Conservation (phyloP, 1,140 invertebrate species). For the Laupala kohalensis region DNA sequence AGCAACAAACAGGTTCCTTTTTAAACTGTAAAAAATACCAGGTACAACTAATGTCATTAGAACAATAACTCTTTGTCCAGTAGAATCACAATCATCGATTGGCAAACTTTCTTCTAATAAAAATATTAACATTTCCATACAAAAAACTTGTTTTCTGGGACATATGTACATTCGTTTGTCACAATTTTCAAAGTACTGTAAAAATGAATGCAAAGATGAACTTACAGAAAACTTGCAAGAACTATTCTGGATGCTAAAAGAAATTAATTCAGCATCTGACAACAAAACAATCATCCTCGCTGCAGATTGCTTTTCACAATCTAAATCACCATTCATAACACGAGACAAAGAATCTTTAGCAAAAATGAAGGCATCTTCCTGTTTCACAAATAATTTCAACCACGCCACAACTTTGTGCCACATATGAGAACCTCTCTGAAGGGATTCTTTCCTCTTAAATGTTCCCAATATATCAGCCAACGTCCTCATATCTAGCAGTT, state of each 20-base stretch:
- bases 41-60: not conserved
- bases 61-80: not conserved
- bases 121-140: not conserved
- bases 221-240: not conserved
- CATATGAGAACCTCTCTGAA: slow-evolving; percentile 12
- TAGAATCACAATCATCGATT: not conserved
- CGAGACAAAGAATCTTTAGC: not conserved
- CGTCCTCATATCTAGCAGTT: not conserved
- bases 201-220: not conserved
- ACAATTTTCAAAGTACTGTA: not conserved
- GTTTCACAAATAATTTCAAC: slow-evolving; percentile 13
- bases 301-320: not conserved
- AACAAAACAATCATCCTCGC: slow-evolving; percentile 10
- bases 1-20: not conserved
- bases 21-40: not conserved
- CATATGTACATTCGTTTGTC: slow-evolving; percentile 4
- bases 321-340: not conserved
- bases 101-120: slow-evolving; percentile 7
- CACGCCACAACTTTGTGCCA: slow-evolving; percentile 17
- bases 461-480: slow-evolving; percentile 13
- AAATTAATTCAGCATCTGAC: slow-evolving; percentile 4
- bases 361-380: not conserved
- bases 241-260: not conserved
- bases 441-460: slow-evolving; percentile 17
- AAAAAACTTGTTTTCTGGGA: not conserved